Evolutionary conservation across 2,797 vertebrate genomes (phyloP), one percentile per base, ranked within the genome.

Genomic region (Tiaroga cobitis): DNA sequence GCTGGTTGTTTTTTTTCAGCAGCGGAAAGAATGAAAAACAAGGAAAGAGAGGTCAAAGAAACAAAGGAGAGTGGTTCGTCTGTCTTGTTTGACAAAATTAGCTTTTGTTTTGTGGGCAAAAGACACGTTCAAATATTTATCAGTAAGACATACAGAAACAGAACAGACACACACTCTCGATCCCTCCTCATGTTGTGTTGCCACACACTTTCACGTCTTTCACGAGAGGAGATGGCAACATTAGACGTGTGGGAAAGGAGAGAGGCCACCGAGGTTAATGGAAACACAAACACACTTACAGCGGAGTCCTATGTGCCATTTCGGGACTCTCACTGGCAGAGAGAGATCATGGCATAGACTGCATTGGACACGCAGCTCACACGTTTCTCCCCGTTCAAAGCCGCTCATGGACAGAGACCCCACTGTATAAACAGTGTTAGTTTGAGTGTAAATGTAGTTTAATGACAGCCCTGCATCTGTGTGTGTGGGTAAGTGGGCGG

Each of bases 111-210:
- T 69, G 75, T 82, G 32, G 65, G 81, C 41, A 32, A 87, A 81
- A 70, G 79, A 88, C 29, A 32, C 13, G n/a, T 77, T 89, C 19
- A 85, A 89, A 89, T 88, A 87, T 89, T 88, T 76, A 89, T 88
- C 74, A 85, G 77, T 61, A 72, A 82, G 56, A 82, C 54, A 76
- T 39, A 81, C 85, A 88, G 46, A 85, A 46, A 75, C 74, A 85
- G 82, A 81, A 75, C 69, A 85, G 84, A 81, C 85, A 86, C 63
- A 72, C 63, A 29, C 84, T 7, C 18, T 54, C 39, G 56, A 15
- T 43, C 63, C 32, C 39, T 73, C 26, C 67, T 39, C 73, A 41
- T 80, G 68, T 75, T 56, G 54, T 83, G 77, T 77, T 43, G 46
- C 54, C 6, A 51, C 74, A 84, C 51, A 77, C 79, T 46, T 59